Evolutionary conservation across 2,113 vertebrate genomes (phyloP).

Genomic region (Erpornis zantholeuca): DNA sequence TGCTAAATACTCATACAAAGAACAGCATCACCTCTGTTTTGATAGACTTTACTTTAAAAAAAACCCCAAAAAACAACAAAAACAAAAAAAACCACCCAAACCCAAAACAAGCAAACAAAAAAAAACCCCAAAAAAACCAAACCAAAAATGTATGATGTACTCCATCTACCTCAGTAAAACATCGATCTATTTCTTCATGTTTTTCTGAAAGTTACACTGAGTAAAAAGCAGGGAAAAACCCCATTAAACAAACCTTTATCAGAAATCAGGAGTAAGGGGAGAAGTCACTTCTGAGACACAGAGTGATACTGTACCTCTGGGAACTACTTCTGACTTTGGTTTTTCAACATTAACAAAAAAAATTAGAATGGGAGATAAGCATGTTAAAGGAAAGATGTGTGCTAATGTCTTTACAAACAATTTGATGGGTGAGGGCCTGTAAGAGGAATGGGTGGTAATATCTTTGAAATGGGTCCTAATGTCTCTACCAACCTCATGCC

Average conservation of each 20-base stretch:
- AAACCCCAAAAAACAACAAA: neutral
- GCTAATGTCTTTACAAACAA: neutral
- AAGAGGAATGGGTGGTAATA: neutral
- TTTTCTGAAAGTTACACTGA: neutral
- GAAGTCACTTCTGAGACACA: neutral
- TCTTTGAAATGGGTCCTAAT: neutral
- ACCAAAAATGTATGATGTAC: rapidly evolving
- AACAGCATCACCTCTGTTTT: neutral
- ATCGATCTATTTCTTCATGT: neutral
- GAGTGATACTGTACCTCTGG: neutral
- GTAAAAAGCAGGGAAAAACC: neutral
- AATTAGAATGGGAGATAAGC: neutral
- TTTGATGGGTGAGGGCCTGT: rapidly evolving
- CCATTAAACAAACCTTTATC: neutral
- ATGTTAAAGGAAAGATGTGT: neutral
- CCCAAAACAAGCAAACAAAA: too few species aligned
- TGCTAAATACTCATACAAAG: neutral
- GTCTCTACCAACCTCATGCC: neutral
- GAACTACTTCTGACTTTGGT: neutral
- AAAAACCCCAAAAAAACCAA: neutral
- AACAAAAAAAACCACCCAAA: too few species aligned
- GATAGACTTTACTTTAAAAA: neutral
- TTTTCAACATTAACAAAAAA: neutral
- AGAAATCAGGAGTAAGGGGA: neutral
- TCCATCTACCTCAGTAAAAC: neutral